These are phyloP conservation scores for Dendropsophus ebraccatus DNA, from an alignment of 2,113 vertebrate species.

Conservation along the genomic window DNA sequence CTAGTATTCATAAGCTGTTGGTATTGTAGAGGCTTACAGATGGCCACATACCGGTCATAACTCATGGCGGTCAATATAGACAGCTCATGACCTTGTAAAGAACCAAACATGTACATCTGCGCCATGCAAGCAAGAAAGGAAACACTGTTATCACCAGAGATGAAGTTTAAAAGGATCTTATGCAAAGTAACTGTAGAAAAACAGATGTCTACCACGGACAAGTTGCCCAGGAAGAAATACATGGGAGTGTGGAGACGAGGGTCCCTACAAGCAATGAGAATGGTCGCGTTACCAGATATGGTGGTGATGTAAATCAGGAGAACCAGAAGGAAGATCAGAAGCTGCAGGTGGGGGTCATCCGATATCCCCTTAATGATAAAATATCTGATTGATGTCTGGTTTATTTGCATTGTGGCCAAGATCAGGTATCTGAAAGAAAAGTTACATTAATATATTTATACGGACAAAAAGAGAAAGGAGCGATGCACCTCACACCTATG, in stretches of 20 bases:
- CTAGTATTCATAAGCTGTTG: conserved; percentile 19
- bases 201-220: conserved; percentile 26
- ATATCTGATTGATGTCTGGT: neutral
- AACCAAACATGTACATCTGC: conserved; percentile 36
- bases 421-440: neutral
- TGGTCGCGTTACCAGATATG: conserved; percentile 6
- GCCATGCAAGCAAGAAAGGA: conserved; percentile 23
- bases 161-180: conserved; percentile 12
- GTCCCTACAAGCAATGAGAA: conserved; percentile 5
- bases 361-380: conserved; percentile 43
- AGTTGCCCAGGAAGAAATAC: conserved; percentile 41
- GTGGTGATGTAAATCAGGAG: conserved; percentile 33
- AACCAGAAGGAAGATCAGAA: conserved; percentile 41
- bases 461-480: too few relatives aligned
- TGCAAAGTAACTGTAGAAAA: conserved; percentile 2
- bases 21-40: conserved; percentile 40
- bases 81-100: neutral
- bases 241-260: conserved; percentile 31
- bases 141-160: neutral
- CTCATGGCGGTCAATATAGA: conserved; percentile 24
- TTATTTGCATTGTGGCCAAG: neutral
- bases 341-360: neutral
- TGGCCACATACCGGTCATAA: conserved; percentile 42
- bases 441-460: too few relatives aligned
- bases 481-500: too few relatives aligned